Base-by-base conservation (phyloP, 2,888 invertebrate genomes). In the Helicoverpa assulta region DNA sequence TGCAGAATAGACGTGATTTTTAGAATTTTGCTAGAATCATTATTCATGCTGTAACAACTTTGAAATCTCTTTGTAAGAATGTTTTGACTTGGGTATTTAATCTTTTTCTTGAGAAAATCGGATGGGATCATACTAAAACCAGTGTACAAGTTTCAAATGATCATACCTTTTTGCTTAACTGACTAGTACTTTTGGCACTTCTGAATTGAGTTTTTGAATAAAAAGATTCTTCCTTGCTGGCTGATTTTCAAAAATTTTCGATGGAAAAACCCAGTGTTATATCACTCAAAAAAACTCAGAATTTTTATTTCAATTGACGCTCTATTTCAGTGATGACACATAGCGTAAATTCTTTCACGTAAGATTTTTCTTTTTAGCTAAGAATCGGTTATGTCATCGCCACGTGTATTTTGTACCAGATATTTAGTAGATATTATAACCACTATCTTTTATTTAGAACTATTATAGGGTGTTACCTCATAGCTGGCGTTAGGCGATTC, bases 381-480 rank as follows among this genome's bases (percentile, higher is more conserved):
- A 56, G 18, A 47, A 71, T 16, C n/a, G 65, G 67, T 79, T 76
- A 79, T 79, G 71, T 80, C 76, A 79, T 76, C 72, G 63, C 53
- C 62, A 54, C 69, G 62, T 66, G 63, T 78, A 56, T 59, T 26
- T 58, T 70, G 37, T 65, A 53, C n/a, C 37, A 73, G 37, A 69
- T 72, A 59, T 21, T 61, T 59, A 18, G 55, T 67, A 57, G 50
- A 26, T 58, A 73, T 60, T 73, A 82, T 74, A 47, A 47, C 14
- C 69, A 65, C 72, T 65, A 73, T 37, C 67, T 82, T 74, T 79
- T 75, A 80, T 82, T 82, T 80, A 78, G 76, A 78, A 66, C 78
- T 82, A 85, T 83, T 78, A 81, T 74, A 78, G 81, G 67, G 67
- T 61, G 75, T 89, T 87, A 85, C 85, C 84, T 86, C 88, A 88